phyloP scores from a whole-genome alignment of 2,888 invertebrate species.

The Habrosyne pyritoides region DNA sequence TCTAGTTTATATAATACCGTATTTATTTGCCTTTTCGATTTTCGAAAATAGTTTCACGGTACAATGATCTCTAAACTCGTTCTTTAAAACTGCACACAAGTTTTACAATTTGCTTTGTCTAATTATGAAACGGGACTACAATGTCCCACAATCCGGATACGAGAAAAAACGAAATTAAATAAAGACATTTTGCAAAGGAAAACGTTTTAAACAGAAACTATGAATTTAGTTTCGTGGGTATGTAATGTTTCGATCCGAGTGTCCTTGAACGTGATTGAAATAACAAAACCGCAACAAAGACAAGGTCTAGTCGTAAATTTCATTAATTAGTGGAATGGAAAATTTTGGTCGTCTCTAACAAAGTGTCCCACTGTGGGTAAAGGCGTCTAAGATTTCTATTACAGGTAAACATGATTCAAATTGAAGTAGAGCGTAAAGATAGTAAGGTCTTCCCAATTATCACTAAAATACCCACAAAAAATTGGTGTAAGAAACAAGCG shows the following conservation, averaged over 20 bases:
- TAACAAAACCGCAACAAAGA: conserved; percentile 2
- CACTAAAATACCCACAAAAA: too few relatives aligned
- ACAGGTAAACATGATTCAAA: not conserved
- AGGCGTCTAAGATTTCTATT: not conserved
- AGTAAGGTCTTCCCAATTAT: not conserved
- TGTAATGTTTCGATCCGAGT: not conserved
- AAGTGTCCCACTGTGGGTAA: not conserved
- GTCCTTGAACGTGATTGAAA: not conserved
- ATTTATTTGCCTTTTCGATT: too few relatives aligned
- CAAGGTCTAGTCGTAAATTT: not conserved
- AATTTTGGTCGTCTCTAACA: not conserved
- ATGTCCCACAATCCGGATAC: not conserved
- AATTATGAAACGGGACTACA: too few relatives aligned
- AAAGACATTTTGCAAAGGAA: not conserved
- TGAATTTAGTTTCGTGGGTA: not conserved
- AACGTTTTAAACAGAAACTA: not conserved
- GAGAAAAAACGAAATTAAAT: not conserved
- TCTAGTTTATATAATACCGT: too few relatives aligned
- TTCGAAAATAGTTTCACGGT: too few relatives aligned
- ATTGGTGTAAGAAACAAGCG: too few relatives aligned
- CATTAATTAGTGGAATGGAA: conserved; percentile 8
- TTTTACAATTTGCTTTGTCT: too few relatives aligned
- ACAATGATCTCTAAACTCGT: too few relatives aligned
- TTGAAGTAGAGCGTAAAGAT: not conserved
- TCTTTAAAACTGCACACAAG: too few relatives aligned